These are phyloP conservation scores for Lepidochrysops patricia DNA, from an alignment of 2,888 invertebrate species.

Conservation along the genomic window DNA sequence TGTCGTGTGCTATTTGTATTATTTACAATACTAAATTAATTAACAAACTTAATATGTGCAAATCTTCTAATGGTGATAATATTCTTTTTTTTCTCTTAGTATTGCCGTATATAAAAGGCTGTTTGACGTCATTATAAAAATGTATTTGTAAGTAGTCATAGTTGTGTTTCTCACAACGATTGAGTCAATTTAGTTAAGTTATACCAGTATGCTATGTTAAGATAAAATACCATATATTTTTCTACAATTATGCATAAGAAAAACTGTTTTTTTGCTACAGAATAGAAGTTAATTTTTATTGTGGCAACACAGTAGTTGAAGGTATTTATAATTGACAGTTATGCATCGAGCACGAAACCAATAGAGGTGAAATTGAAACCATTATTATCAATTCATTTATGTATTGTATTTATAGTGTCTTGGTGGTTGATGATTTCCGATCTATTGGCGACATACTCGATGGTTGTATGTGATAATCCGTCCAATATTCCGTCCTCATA, in stretches of 20 bases:
- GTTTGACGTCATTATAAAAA: not conserved
- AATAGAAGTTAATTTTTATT: not conserved
- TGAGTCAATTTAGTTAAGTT: constrained; percentile 52
- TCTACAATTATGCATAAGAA: constrained; percentile 20
- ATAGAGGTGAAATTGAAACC: no score
- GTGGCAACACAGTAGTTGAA: not conserved
- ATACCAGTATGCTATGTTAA: constrained; percentile 42
- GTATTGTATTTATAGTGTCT: no score
- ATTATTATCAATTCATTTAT: no score
- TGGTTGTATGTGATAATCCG: constrained; percentile 61
- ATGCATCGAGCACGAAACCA: no score
- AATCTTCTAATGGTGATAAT: not conserved
- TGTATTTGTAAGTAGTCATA: constrained; percentile 22
- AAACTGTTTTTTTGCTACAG: not conserved
- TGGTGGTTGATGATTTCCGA: no score
- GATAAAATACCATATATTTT: constrained; percentile 26
- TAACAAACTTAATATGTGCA: not conserved
- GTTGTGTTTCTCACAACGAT: constrained; percentile 48
- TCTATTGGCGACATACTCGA: no score
- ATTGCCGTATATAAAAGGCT: constrained; percentile 2
- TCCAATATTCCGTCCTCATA: constrained; percentile 41
- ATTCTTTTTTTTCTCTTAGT: not conserved
- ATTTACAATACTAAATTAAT: constrained; percentile 5
- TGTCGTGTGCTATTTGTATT: not conserved
- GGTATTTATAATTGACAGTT: constrained; percentile 20